Evolutionary conservation across 2,797 vertebrate genomes (phyloP), one percentile per base, ranked within the genome.

Genomic region (Petrocephalus sullivani): DNA sequence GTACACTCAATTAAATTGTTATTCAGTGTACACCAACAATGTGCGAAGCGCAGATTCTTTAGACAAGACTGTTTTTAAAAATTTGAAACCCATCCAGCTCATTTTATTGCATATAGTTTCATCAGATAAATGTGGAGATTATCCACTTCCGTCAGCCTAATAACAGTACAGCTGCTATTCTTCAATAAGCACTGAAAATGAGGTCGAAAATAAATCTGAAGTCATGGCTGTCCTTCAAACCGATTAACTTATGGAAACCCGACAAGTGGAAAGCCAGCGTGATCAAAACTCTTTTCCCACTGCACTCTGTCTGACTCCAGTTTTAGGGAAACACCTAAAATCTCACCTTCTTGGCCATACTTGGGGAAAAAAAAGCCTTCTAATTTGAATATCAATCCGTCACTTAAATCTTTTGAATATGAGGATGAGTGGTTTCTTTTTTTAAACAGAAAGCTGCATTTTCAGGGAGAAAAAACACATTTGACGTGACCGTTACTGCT

Each of bases 1-100:
- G 78, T 82, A 82, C n/a, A 82, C 78, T 82, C 41, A 82, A 82
- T 82, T 82, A 82, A 82, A 82, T 82, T 53, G 37, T 82, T 82
- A 82, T 82, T 82, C 46, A n/a, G 46, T 82, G 78, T 23, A 53
- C 46, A 82, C 41, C 41, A 82, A 82, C 75, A 81, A 81, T 81
- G 46, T 82, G 78, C 19, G 19, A 14, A 16, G 19, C 46, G 21
- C 78, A 82, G 46, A 82, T 49, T 82, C 78, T 82, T 49, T 21
- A 49, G 46, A 82, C 78, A 82, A 82, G 78, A 82, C 78, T 82
- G 37, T 82, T 82, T 82, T 56, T 37, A 28, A 57, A 86, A 46
- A 21, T 61, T 86, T 86, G 85, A 61, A 61, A 64, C 56, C 85
- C n/a, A 87, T 14, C 61, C 86, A 53, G 41, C 21, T 16, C 2